These are phyloP conservation scores for Montipora cactus DNA, from an alignment of 64 coral and sea anemone genomes.

Conservation along the genomic window DNA sequence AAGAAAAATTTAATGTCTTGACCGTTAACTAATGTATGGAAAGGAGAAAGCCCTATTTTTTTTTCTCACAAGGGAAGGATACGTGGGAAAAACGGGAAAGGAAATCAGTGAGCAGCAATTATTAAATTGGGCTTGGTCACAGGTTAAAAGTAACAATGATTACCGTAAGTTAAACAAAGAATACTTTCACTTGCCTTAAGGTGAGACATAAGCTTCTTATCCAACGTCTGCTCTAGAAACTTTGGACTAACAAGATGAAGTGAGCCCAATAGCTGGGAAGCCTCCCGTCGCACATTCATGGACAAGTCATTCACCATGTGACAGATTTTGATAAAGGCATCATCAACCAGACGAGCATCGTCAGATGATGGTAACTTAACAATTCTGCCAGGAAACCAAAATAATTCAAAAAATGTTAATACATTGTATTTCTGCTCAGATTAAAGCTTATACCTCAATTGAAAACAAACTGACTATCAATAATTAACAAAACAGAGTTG, in stretches of 20 bases:
- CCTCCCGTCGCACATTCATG: conserved; percentile 92
- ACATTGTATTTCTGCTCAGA: no score
- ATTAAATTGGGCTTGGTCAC: no score
- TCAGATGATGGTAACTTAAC: conserved; percentile 80
- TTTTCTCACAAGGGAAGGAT: no score
- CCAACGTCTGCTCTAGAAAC: conserved; percentile 94
- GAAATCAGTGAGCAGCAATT: no score
- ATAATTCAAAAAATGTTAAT: neutral
- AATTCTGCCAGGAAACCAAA: conserved; percentile 28
- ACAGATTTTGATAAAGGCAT: conserved; percentile 98
- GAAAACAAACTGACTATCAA: no score
- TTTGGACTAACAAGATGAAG: conserved; percentile 90
- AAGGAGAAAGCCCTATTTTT: no score
- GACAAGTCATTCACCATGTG: conserved; percentile 98
- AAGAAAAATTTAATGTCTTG: no score
- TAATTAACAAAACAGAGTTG: no score
- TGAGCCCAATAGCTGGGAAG: conserved; percentile 81
- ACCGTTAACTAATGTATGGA: no score
- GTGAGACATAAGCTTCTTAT: conserved; percentile 98
- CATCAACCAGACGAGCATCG: conserved; percentile 85
- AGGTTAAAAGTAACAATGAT: no score
- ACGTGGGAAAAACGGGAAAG: no score
- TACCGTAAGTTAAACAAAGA: neutral
- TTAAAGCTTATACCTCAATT: no score
- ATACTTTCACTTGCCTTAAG: conserved; percentile 73